Evolutionary conservation across 1,140 invertebrate genomes (phyloP), one percentile per base, ranked within the genome.

Genomic region (Neodiprion pinetum): DNA sequence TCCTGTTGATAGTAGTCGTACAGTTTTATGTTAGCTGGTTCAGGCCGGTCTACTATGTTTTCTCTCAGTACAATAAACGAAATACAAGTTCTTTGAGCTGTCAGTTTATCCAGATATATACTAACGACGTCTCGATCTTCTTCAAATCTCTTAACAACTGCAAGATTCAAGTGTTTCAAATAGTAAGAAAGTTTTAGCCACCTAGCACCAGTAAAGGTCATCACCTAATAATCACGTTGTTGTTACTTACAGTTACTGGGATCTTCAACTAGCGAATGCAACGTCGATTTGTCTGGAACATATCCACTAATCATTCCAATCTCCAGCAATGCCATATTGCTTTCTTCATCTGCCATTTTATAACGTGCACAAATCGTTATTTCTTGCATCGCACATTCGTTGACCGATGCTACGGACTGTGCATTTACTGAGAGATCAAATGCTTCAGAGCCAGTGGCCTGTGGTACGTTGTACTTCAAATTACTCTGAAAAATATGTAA

Each of bases 1-100:
- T 90, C 87, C n/a, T 91, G 89, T 65, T 88, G 85, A 81, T 95
- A 96, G 78, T 95, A 95, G 84, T 95, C 94, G 73, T 92, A 92
- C 3, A 95, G 87, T 74, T 89, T 90, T 12, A 92, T 90, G 71
- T 91, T 89, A 0, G 91, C 93, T 0, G 93, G 90, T 79, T 91
- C 90, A 1, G 92, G 90, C 69, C 80, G 81, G 9, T 88, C 86
- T 10, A 88, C 84, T 0, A 87, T 72, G 21, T 82, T 84, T 71
- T 88, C 85, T 48, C 85, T 80, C 3, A 85, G 86, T 1, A 91
- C 90, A 0, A 88, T 85, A 14, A 90, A 88, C 48, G 89, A 88
- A 7, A 91, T 77, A 9, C 85, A 86, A 61, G 86, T 90, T 77
- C 89, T 90, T 66, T 88, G 83, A 47, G 83, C 79, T 0, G 87